Conservation (phyloP, 2,113 vertebrate species). For the Macquaria ambigua region DNA sequence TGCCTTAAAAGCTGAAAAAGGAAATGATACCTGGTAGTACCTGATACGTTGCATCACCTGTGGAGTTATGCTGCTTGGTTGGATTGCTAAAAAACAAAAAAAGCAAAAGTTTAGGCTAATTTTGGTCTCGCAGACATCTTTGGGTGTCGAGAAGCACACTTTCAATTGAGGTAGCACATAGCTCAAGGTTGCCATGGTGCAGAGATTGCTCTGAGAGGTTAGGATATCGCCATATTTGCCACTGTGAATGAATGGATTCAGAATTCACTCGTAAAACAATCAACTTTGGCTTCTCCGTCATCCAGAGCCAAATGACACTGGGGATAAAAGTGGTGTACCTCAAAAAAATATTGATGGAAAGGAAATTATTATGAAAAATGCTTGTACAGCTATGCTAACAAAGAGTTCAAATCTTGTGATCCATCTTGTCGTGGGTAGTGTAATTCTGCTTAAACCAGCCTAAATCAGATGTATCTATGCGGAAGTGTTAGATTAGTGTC, state of each 20-base stretch:
- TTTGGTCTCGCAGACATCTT: constrained; percentile 51
- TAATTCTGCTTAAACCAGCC: constrained; percentile 80
- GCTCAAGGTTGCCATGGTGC: constrained; percentile 79
- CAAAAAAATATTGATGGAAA: constrained; percentile 50
- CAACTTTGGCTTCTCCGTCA: constrained; percentile 68
- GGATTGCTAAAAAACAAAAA: constrained; percentile 41
- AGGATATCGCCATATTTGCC: constrained; percentile 82
- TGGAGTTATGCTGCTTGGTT: constrained; percentile 70
- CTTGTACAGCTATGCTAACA: constrained; percentile 78
- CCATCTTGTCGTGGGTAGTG: constrained; percentile 70
- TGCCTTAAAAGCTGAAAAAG: constrained; percentile 80
- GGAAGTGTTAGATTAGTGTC: constrained; percentile 68
- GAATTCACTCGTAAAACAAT: constrained; percentile 79
- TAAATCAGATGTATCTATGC: constrained; percentile 73
- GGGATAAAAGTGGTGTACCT: constrained; percentile 70
- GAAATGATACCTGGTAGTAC: constrained; percentile 75
- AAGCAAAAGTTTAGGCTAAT: constrained; percentile 30
- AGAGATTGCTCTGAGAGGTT: constrained; percentile 79
- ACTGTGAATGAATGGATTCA: constrained; percentile 80
- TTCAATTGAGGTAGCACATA: constrained; percentile 76
- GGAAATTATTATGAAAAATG: constrained; percentile 30
- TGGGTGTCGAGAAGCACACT: constrained; percentile 80
- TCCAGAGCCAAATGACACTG: constrained; percentile 65
- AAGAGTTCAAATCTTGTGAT: constrained; percentile 70
- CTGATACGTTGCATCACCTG: constrained; percentile 63